Conservation (phyloP, 2,888 invertebrate species). For the Cephus pulcher region DNA sequence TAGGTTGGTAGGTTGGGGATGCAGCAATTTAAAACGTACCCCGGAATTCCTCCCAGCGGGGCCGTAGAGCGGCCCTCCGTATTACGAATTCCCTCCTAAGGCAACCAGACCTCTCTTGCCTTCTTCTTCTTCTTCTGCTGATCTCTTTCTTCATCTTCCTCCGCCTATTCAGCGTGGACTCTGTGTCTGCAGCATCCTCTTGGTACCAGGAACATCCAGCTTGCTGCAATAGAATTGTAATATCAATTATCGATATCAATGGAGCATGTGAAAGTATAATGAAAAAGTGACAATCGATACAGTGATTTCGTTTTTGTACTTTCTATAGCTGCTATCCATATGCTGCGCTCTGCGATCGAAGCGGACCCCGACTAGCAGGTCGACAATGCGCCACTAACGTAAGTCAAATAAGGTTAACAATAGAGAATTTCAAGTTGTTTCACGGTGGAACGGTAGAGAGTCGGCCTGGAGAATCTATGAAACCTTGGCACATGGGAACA, state of each 20-base stretch:
- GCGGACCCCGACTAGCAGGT: conserved; percentile 15
- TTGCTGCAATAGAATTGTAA: neutral
- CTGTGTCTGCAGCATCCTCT: neutral
- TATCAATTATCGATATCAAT: neutral
- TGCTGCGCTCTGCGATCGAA: conserved; percentile 9
- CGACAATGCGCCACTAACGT: conserved; percentile 44
- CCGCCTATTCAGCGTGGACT: conserved; percentile 11
- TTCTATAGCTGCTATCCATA: conserved; percentile 39
- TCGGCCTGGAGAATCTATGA: neutral
- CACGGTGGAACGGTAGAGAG: conserved; percentile 41
- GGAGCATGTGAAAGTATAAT: neutral
- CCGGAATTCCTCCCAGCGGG: conserved; percentile 66
- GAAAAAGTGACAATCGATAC: neutral
- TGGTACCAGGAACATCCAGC: neutral
- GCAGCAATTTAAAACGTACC: conserved; percentile 68
- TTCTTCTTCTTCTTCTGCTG: neutral
- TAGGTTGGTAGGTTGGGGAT: conserved; percentile 46
- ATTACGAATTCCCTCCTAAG: conserved; percentile 63
- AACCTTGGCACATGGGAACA: neutral
- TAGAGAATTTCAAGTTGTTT: conserved; percentile 54
- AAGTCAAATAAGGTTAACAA: conserved; percentile 56
- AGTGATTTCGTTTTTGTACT: neutral
- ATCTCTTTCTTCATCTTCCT: conserved; percentile 13
- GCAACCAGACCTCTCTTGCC: neutral
- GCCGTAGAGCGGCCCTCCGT: conserved; percentile 66